Evolutionary conservation across 2,888 invertebrate species (phyloP).

Genomic region (Physocephala rufipes): DNA sequence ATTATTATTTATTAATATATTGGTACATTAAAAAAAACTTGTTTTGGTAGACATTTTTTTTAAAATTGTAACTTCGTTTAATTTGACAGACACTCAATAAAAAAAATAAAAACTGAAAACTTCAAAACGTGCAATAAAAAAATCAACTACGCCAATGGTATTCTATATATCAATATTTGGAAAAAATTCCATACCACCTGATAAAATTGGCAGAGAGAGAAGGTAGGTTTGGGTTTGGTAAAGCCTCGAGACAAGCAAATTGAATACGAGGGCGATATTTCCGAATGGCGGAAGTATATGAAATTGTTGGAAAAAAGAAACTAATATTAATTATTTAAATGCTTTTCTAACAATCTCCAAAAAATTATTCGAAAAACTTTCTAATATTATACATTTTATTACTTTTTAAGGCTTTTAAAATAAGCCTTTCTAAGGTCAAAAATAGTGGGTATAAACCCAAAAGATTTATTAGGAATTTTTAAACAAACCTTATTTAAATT

Average conservation of each 20-base stretch:
- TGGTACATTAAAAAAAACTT: neutral
- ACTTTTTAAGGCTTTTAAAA: too few relatives aligned
- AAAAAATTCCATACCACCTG: constrained; percentile 60
- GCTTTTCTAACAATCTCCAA: too few relatives aligned
- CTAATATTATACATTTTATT: too few relatives aligned
- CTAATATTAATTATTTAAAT: too few relatives aligned
- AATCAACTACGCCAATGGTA: constrained; percentile 57
- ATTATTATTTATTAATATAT: neutral
- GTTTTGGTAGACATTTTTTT: neutral
- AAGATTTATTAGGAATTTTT: too few relatives aligned
- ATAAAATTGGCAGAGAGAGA: constrained; percentile 54
- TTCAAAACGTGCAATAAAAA: constrained; percentile 25
- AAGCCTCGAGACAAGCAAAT: neutral
- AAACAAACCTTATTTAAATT: too few relatives aligned
- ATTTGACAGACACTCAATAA: neutral
- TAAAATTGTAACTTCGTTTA: neutral
- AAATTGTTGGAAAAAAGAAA: too few relatives aligned
- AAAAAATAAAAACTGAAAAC: constrained; percentile 34
- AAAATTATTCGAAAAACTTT: too few relatives aligned
- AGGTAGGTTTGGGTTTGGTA: constrained; percentile 35
- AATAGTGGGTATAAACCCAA: too few relatives aligned
- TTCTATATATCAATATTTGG: constrained; percentile 62
- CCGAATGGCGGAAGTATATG: too few relatives aligned
- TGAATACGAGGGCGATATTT: neutral
- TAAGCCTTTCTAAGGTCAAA: too few relatives aligned